Evolutionary conservation across 2,113 vertebrate species (phyloP).

Genomic region (Turnix velox): DNA sequence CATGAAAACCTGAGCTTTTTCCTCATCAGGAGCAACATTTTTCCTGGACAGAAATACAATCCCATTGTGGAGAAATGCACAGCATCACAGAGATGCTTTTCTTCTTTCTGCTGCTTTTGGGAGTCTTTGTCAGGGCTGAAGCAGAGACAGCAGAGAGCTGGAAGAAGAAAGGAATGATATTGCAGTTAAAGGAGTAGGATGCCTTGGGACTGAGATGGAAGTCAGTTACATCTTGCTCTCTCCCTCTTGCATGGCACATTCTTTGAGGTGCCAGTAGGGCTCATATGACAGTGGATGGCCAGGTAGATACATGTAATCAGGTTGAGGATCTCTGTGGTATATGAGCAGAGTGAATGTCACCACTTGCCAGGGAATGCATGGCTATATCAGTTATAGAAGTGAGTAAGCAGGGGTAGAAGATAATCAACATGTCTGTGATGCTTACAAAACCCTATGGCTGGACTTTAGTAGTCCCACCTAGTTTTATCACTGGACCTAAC

Average conservation of each 20-base stretch:
- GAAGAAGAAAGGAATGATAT: neutral
- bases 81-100: fast-evolving
- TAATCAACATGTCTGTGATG: fast-evolving
- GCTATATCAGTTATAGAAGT: neutral
- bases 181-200: neutral
- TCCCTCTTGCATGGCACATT: neutral
- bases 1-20: no score
- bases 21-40: neutral
- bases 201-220: neutral
- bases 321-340: neutral
- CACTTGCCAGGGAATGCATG: neutral
- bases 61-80: fast-evolving
- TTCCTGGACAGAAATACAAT: neutral
- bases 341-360: neutral
- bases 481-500: neutral
- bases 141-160: neutral
- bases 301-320: neutral
- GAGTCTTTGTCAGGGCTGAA: neutral
- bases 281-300: neutral
- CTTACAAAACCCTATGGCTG: neutral
- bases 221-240: neutral
- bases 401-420: neutral
- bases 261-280: neutral
- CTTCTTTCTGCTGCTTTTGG: neutral
- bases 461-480: neutral